These are phyloP conservation scores for Heteropelma amictum DNA, from an alignment of 2,888 invertebrate genomes.

Conservation along the genomic window DNA sequence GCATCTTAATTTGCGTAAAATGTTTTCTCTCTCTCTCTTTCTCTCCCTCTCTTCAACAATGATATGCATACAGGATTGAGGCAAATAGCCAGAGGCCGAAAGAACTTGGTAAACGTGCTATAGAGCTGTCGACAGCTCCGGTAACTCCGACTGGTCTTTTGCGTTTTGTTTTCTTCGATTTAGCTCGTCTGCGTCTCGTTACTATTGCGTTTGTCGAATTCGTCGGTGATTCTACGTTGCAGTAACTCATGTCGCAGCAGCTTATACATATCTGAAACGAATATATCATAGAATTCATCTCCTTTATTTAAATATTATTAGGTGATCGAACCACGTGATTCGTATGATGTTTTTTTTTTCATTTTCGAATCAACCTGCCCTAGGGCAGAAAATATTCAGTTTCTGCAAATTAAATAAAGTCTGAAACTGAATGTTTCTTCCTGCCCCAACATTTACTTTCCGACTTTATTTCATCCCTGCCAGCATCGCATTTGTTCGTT, in stretches of 20 bases:
- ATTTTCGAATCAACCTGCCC: not conserved
- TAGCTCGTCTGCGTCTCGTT: conserved; percentile 71
- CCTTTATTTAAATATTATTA: too few relatives aligned
- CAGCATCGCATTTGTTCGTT: too few relatives aligned
- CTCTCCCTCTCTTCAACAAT: conserved; percentile 63
- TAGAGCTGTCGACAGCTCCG: conserved; percentile 55
- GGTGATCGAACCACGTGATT: too few relatives aligned
- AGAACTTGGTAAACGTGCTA: conserved; percentile 56
- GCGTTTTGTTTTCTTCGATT: conserved; percentile 69
- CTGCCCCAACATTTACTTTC: too few relatives aligned
- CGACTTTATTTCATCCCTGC: too few relatives aligned
- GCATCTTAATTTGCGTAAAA: not conserved
- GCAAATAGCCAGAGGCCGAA: conserved; percentile 66
- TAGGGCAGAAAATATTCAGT: too few relatives aligned
- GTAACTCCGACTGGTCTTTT: conserved; percentile 63
- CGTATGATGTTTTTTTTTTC: not conserved
- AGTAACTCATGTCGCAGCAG: conserved; percentile 83
- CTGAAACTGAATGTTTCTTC: too few relatives aligned
- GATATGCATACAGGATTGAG: conserved; percentile 73
- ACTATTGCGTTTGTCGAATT: conserved; percentile 81
- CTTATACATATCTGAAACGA: conserved; percentile 82
- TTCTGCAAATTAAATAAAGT: too few relatives aligned
- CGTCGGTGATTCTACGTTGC: conserved; percentile 82
- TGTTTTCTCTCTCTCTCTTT: conserved; percentile 15
- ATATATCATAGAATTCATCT: conserved; percentile 73